Conservation (phyloP, 2,888 invertebrate genomes). For the Orthosia gothica region DNA sequence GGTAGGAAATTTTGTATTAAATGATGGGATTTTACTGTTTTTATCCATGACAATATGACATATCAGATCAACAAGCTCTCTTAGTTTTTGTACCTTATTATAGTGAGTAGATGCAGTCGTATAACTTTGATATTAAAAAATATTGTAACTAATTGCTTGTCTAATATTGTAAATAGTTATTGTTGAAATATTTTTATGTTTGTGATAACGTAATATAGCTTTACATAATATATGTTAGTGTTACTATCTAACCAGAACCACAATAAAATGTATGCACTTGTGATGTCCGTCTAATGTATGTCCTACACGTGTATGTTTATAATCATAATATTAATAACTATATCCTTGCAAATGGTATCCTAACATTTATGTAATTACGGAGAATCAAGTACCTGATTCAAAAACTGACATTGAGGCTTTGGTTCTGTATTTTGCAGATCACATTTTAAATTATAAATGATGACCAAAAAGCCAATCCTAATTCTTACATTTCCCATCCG, state of each 20-base stretch:
- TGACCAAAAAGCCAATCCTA: not conserved
- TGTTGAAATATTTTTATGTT: constrained; percentile 33
- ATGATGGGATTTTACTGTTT: not conserved
- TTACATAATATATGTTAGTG: constrained; percentile 19
- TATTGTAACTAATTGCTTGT: not conserved
- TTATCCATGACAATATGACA: constrained; percentile 41
- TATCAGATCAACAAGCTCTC: constrained; percentile 29
- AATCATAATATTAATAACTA: constrained; percentile 1
- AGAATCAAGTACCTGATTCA: not conserved
- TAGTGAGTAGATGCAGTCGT: not conserved
- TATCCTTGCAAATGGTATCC: not conserved
- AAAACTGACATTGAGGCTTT: constrained; percentile 19
- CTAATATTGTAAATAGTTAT: not conserved
- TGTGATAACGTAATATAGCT: constrained; percentile 44
- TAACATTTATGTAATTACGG: not conserved
- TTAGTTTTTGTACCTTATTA: not conserved
- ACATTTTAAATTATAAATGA: not conserved
- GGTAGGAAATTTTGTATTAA: constrained; percentile 7
- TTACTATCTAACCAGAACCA: constrained; percentile 9
- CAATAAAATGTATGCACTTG: constrained; percentile 2
- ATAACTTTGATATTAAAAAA: not conserved
- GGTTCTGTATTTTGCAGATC: not conserved
- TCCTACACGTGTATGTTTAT: constrained; percentile 9
- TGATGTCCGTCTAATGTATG: constrained; percentile 5
- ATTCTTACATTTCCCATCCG: constrained; percentile 54